Evolutionary conservation across 2,113 vertebrate genomes (phyloP).

Genomic region (Hyperopisus bebe): DNA sequence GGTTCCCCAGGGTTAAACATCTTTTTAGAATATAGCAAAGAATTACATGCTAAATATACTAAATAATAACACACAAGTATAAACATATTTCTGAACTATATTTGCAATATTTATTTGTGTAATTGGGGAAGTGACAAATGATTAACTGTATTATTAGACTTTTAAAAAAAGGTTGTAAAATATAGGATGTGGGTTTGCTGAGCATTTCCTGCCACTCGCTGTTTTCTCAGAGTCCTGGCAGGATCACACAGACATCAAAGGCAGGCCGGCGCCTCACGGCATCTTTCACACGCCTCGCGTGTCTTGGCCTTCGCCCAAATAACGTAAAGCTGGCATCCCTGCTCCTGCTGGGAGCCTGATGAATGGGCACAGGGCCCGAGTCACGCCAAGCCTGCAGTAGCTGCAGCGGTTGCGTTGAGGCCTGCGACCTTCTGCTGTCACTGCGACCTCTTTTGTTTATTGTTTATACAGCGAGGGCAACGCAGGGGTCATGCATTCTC

Average conservation of each 20-base stretch:
- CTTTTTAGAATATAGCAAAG: neutral
- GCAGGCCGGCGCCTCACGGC: neutral
- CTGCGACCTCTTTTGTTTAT: neutral
- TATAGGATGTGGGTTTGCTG: neutral
- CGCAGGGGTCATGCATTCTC: neutral
- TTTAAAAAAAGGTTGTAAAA: neutral
- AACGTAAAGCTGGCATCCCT: neutral
- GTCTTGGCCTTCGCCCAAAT: neutral
- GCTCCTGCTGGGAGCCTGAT: neutral
- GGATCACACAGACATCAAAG: constrained; percentile 1
- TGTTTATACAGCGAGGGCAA: neutral
- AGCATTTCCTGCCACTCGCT: neutral
- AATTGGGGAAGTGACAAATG: neutral
- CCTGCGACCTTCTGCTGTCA: neutral
- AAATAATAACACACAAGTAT: neutral
- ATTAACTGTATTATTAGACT: neutral
- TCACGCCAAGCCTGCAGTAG: neutral
- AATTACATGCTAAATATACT: neutral
- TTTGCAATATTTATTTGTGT: neutral
- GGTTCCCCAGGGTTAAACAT: neutral
- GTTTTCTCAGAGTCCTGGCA: neutral
- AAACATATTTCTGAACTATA: neutral
- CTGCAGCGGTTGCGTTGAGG: neutral
- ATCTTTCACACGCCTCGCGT: neutral
- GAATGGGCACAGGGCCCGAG: neutral